A percentile compares a stretch with the other conserved stretches of the same genome.
phyloP scores from a whole-genome alignment of 2,797 vertebrate species.

The Monodelphis domestica region DNA sequence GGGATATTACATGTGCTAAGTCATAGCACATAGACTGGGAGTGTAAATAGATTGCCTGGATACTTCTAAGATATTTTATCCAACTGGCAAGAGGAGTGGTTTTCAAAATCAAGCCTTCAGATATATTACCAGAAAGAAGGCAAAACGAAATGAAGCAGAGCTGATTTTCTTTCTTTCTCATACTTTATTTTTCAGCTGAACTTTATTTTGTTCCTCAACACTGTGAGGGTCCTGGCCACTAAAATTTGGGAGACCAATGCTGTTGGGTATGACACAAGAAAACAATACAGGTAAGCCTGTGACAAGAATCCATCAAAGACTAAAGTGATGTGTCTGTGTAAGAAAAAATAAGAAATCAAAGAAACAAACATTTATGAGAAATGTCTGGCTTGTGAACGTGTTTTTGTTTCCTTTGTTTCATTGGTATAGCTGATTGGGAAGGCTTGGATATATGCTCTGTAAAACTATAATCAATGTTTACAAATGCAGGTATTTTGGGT shows the following conservation, averaged over 20 bases:
- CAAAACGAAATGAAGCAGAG: conserved; percentile 22
- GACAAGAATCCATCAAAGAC: conserved; percentile 84
- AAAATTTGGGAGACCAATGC: conserved; percentile 94
- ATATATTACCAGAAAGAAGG: background rate
- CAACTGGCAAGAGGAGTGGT: background rate
- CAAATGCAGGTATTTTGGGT: conserved; percentile 1
- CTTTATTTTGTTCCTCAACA: conserved; percentile 94
- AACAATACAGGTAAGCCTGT: conserved; percentile 91
- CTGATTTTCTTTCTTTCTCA: conserved; percentile 46
- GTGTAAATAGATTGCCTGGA: background rate
- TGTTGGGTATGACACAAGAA: conserved; percentile 91
- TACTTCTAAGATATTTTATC: background rate
- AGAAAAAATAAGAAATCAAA: background rate
- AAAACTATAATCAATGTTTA: conserved; percentile 28
- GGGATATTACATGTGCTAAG: background rate
- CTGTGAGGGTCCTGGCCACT: conserved; percentile 91
- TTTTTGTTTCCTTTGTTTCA: conserved; percentile 27
- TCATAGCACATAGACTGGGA: background rate
- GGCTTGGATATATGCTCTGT: conserved; percentile 1
- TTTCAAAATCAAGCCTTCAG: conserved; percentile 20
- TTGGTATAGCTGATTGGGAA: conserved; percentile 30
- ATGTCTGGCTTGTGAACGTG: conserved; percentile 17
- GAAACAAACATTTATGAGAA: conserved; percentile 5
- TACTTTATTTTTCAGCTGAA: conserved; percentile 89
- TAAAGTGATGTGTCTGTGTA: conserved; percentile 21